phyloP scores from a whole-genome alignment of 92 coral and sea anemone species.

The Parazoanthus atlanticus region DNA sequence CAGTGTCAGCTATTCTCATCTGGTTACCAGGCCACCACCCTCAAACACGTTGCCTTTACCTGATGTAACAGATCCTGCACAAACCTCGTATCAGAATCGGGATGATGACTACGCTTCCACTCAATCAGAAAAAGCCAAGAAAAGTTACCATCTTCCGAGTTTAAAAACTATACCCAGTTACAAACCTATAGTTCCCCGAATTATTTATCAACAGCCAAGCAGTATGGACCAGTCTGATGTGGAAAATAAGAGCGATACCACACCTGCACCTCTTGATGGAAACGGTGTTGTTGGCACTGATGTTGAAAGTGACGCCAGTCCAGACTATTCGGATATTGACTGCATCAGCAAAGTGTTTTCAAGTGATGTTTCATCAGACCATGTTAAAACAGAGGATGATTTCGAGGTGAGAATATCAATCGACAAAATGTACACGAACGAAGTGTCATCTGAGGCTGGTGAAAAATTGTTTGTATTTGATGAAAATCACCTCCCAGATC shows the following conservation, averaged over 20 bases:
- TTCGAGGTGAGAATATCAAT: conserved; percentile 12
- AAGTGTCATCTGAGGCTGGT: not conserved
- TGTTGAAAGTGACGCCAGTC: not conserved
- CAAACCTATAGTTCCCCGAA: not conserved
- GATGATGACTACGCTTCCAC: not conserved
- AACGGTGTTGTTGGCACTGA: not conserved
- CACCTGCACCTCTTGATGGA: not conserved
- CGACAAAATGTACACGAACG: conserved; percentile 4
- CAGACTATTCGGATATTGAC: not conserved
- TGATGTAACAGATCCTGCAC: not conserved
- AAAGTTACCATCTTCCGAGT: conserved; percentile 6
- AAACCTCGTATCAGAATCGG: not conserved
- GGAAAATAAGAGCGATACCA: too few relatives aligned
- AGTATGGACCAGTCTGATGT: not conserved
- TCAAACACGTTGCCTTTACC: not conserved
- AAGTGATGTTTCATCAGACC: not conserved
- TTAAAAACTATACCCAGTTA: conserved; percentile 27
- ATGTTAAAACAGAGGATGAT: not conserved
- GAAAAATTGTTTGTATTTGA: not conserved
- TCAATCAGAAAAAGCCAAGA: not conserved
- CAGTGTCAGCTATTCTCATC: not conserved
- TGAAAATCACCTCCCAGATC: not conserved
- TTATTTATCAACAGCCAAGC: not conserved
- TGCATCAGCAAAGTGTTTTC: conserved; percentile 2
- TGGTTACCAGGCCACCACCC: conserved; percentile 2